Conservation (phyloP, 2,888 invertebrate species). For the Epinotia bilunana region DNA sequence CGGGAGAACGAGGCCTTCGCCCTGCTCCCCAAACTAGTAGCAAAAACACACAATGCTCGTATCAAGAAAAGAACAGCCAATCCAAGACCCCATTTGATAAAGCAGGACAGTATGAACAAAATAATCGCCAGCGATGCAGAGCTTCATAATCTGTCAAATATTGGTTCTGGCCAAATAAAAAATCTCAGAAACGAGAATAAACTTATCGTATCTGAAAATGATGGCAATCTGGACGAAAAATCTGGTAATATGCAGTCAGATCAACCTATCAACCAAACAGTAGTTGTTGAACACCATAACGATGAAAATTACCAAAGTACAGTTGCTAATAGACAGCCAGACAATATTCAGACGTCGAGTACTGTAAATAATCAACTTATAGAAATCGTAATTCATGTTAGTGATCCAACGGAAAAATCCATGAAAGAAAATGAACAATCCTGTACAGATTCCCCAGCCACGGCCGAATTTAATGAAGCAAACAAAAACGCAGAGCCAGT, state of each 20-base stretch:
- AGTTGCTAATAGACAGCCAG: neutral
- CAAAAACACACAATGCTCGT: slow-evolving; percentile 52
- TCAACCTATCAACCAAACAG: slow-evolving; percentile 31
- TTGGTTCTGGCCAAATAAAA: slow-evolving; percentile 3
- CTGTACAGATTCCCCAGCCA: slow-evolving; percentile 20
- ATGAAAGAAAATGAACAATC: slow-evolving; percentile 21
- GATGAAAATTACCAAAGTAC: slow-evolving; percentile 18
- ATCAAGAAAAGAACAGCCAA: slow-evolving; percentile 51
- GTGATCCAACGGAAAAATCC: slow-evolving; percentile 29
- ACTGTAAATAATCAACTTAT: slow-evolving; percentile 22
- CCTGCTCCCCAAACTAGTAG: slow-evolving; percentile 56
- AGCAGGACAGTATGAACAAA: slow-evolving; percentile 42
- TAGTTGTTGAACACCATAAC: slow-evolving; percentile 29
- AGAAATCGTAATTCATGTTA: slow-evolving; percentile 41
- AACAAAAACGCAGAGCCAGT: neutral
- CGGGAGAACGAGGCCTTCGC: slow-evolving; percentile 71
- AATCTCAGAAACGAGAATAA: slow-evolving; percentile 37
- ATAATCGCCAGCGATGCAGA: slow-evolving; percentile 51
- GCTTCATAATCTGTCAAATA: slow-evolving; percentile 30
- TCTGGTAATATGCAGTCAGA: slow-evolving; percentile 31
- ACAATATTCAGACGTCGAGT: slow-evolving; percentile 7
- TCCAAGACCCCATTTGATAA: slow-evolving; percentile 45
- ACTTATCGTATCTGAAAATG: slow-evolving; percentile 32
- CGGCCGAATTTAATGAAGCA: neutral
- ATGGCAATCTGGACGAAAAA: slow-evolving; percentile 1